A percentile compares a stretch with the other conserved stretches of the same genome.
Evolutionary conservation across 2,113 vertebrate genomes (phyloP).

Genomic region (Pithys albifrons): DNA sequence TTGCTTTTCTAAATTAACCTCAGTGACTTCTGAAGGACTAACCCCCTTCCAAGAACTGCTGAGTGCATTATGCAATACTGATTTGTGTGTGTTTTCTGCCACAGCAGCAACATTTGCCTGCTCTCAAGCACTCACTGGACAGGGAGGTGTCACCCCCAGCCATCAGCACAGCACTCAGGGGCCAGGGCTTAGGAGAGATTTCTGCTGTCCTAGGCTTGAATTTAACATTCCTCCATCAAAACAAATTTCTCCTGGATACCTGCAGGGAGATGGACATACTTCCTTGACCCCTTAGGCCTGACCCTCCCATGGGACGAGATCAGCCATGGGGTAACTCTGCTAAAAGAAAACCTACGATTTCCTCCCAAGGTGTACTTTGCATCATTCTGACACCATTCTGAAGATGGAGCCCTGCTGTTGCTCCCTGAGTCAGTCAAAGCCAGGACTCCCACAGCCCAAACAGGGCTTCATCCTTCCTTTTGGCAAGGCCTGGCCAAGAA

Average conservation of each 20-base stretch:
- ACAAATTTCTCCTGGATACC: background rate
- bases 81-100: background rate
- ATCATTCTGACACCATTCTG: background rate
- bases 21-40: background rate
- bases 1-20: background rate
- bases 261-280: accelerated
- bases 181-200: background rate
- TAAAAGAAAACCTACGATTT: background rate
- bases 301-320: background rate
- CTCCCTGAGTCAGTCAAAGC: background rate
- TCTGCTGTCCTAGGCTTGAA: background rate
- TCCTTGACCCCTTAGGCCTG: background rate
- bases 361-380: background rate
- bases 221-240: background rate
- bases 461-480: background rate
- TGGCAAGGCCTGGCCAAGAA: background rate
- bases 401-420: background rate
- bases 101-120: background rate
- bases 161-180: background rate
- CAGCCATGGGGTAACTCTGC: background rate
- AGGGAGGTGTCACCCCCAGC: background rate
- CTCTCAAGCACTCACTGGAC: background rate
- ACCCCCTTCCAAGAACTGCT: background rate
- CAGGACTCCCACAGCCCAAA: background rate
- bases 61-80: background rate